phyloP scores from a whole-genome alignment of 64 coral and sea anemone species.

The Montipora capricornis region DNA sequence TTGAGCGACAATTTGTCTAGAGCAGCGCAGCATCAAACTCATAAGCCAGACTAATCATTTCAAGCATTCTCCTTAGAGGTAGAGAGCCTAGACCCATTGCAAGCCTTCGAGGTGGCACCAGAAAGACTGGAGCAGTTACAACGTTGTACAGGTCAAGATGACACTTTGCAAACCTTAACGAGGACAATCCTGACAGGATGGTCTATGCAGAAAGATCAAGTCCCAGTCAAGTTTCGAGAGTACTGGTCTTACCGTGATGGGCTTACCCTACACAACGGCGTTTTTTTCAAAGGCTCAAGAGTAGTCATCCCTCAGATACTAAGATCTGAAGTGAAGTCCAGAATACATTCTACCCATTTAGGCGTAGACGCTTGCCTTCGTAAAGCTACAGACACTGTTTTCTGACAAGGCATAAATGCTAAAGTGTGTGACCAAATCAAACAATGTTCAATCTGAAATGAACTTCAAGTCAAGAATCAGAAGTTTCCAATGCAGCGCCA shows the following conservation, averaged over 20 bases:
- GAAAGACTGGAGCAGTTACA: constrained; percentile 2
- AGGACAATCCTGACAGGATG: no score
- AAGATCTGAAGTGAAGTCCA: not conserved
- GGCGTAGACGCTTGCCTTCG: constrained; percentile 25
- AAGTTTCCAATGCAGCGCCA: constrained; percentile 42
- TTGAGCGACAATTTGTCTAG: constrained; percentile 3
- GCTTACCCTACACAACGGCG: not conserved
- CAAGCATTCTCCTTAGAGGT: constrained; percentile 15
- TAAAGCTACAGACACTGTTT: constrained; percentile 26
- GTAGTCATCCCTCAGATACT: constrained; percentile 6
- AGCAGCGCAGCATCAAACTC: constrained; percentile 31
- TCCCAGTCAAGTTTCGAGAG: not conserved
- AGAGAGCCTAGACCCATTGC: constrained; percentile 10
- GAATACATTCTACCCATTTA: no score
- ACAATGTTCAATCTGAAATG: constrained; percentile 26
- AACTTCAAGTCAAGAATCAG: not conserved
- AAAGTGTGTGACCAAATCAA: constrained; percentile 12
- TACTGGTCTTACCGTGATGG: not conserved
- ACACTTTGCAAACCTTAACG: not conserved
- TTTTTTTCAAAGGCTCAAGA: not conserved
- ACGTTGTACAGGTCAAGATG: not conserved
- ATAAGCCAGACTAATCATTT: not conserved
- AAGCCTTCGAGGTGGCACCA: not conserved
- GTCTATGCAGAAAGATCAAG: not conserved
- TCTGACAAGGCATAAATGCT: constrained; percentile 15